Evolutionary conservation across 2,888 invertebrate genomes (phyloP).

Genomic region (Esperia sulphurella): DNA sequence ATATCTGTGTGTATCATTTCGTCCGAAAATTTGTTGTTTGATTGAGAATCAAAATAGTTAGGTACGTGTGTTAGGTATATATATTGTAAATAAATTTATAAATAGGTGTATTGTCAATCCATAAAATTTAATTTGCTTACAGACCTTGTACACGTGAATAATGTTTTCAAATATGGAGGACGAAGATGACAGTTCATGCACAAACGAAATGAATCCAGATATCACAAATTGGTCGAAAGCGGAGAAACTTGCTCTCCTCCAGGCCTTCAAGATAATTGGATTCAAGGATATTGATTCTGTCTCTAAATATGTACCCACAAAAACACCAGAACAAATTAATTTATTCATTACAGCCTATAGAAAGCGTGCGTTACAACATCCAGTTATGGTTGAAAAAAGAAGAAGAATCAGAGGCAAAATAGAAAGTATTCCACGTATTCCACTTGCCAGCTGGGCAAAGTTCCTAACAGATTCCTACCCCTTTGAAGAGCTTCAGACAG

Average conservation of each 20-base stretch:
- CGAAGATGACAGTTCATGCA: neutral
- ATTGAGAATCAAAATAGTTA: no score
- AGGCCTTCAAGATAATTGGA: constrained; percentile 37
- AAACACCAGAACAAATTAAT: constrained; percentile 37
- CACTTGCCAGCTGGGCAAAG: constrained; percentile 53
- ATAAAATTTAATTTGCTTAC: no score
- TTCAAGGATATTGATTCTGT: constrained; percentile 34
- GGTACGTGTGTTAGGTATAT: no score
- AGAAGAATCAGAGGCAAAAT: constrained; percentile 16
- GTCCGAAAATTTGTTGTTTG: no score
- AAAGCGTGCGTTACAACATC: constrained; percentile 25
- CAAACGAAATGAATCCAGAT: neutral
- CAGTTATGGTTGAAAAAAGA: constrained; percentile 10
- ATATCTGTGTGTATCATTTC: no score
- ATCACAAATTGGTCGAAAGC: constrained; percentile 45
- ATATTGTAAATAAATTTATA: no score
- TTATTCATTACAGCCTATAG: constrained; percentile 42
- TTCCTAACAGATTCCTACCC: constrained; percentile 39
- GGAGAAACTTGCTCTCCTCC: constrained; percentile 46
- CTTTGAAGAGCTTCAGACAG: constrained; percentile 47
- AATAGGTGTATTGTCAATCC: no score
- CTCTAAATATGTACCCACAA: constrained; percentile 30
- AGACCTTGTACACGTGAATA: no score
- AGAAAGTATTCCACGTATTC: constrained; percentile 25
- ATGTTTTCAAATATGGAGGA: no score